Base-by-base conservation (phyloP, 2,113 vertebrate genomes). In the Lampris incognitus region DNA sequence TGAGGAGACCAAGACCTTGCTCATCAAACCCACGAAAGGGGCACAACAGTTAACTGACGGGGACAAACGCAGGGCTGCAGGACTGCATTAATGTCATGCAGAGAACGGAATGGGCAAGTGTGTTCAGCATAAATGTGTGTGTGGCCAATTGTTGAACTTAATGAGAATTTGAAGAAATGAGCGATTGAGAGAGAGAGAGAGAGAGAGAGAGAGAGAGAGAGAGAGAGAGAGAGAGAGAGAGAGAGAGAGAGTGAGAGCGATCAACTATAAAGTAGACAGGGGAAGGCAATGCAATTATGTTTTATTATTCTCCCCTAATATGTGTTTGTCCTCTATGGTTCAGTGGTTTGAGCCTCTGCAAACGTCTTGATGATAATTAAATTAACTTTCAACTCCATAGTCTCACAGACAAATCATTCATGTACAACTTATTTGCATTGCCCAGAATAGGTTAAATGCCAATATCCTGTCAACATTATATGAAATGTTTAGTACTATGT, bases 361-460 rank as follows among this genome's bases (percentile, higher is more conserved):
- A 78, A 88, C 72, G 78, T 83, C 51, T 79, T 54, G 37, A 48
- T 79, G 64, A 78, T 80, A 87, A 84, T 84, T 48, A 65, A 83
- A 72, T 75, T 41, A 66, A 52, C 48, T 57, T 55, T 8, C 51
- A 4, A 54, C 37, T 3, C 42, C 59, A 4, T 4, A 6, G 11
- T 49, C 36, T 24, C 24, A 24, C 24, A 24, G 24, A 24, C 24
- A 24, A 24, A 24, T 24, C 24, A 24, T 24, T 24, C 24, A 24
- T 24, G 24, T 24, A 24, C 24, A 24, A 24, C 24, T 24, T 24
- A 24, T 24, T 24, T 24, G 24, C 24, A 24, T 24, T 24, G 24
- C 24, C 24, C 24, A 24, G 24, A 24, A 24, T 24, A 24, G 24
- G 24, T 24, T 24, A 24, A 24, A 24, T 24, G 24, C 24, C 24